Conservation (phyloP, 1,140 invertebrate genomes). For the Bombus superbus region DNA sequence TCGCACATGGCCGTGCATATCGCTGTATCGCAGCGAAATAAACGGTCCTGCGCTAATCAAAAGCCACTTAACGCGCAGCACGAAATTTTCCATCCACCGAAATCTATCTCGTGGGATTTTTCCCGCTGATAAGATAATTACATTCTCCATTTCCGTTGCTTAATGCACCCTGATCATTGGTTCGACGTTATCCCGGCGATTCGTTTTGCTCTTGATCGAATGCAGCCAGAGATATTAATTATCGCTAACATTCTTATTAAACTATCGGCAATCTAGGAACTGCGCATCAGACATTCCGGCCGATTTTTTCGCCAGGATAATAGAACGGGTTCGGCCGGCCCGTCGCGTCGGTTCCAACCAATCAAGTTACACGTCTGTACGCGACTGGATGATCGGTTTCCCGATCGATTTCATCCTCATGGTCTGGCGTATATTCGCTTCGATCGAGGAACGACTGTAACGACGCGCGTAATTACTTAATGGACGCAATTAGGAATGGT, state of each 20-base stretch:
- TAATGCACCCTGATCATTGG: not conserved
- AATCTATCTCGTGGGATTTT: not conserved
- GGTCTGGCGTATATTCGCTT: slow-evolving; percentile 16
- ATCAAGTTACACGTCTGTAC: slow-evolving; percentile 13
- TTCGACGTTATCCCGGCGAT: too few relatives aligned
- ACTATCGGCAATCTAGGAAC: not conserved
- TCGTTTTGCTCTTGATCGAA: not conserved
- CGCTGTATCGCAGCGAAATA: not conserved
- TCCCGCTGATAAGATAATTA: not conserved
- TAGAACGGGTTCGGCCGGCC: not conserved
- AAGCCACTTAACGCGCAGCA: not conserved
- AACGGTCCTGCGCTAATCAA: not conserved
- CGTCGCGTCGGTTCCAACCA: not conserved
- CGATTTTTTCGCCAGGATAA: not conserved
- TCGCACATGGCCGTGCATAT: not conserved
- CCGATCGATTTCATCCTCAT: slow-evolving; percentile 33
- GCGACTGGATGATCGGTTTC: slow-evolving; percentile 44
- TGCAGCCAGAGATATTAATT: not conserved
- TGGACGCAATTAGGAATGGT: slow-evolving; percentile 55
- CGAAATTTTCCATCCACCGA: not conserved
- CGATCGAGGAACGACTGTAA: slow-evolving; percentile 39
- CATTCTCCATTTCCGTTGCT: not conserved
- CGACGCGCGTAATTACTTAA: slow-evolving; percentile 56
- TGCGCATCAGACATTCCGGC: not conserved
- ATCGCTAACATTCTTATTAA: not conserved